A percentile compares a stretch with the other conserved stretches of the same genome.
phyloP scores from a whole-genome alignment of 1,140 invertebrate genomes.

The Drosophila takahashii region DNA sequence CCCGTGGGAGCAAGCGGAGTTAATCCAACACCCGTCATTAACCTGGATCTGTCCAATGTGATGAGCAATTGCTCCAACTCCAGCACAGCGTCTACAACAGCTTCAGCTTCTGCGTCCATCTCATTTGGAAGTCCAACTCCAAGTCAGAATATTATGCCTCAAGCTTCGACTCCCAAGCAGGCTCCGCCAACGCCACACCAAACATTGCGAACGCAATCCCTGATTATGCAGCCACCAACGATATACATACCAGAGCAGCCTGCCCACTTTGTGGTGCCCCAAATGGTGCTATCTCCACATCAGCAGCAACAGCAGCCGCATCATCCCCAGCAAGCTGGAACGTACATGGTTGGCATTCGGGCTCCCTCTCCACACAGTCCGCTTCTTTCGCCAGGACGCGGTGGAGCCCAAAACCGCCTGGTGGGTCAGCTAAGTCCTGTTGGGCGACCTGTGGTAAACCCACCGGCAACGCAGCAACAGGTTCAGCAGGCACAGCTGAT shows the following conservation, averaged over 20 bases:
- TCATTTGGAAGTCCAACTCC: slow-evolving; percentile 67
- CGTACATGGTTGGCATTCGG: slow-evolving; percentile 64
- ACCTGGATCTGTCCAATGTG: slow-evolving; percentile 69
- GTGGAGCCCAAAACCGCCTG: slow-evolving; percentile 52
- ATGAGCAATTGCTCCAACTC: slow-evolving; percentile 71
- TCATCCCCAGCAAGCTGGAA: slow-evolving; percentile 33
- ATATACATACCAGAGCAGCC: slow-evolving; percentile 86
- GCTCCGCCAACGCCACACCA: slow-evolving; percentile 14
- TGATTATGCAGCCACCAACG: slow-evolving; percentile 86
- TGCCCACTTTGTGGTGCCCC: slow-evolving; percentile 86
- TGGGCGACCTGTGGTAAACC: slow-evolving; percentile 22
- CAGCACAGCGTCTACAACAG: slow-evolving; percentile 5
- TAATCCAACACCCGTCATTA: slow-evolving; percentile 55
- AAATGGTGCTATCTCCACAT: slow-evolving; percentile 85
- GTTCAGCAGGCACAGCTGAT: slow-evolving; percentile 43
- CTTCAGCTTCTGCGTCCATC: slow-evolving; percentile 21
- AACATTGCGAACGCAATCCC: slow-evolving; percentile 57
- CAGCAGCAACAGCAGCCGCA: slow-evolving; percentile 48
- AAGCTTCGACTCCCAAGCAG: slow-evolving; percentile 67
- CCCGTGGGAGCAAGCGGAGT: neutral
- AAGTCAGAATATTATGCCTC: slow-evolving; percentile 52
- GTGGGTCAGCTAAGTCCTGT: slow-evolving; percentile 62
- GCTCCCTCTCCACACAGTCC: slow-evolving; percentile 76
- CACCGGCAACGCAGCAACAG: slow-evolving; percentile 35
- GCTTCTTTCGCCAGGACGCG: slow-evolving; percentile 61